phyloP scores from a whole-genome alignment of 2,797 vertebrate species.

The Notamacropus eugenii region DNA sequence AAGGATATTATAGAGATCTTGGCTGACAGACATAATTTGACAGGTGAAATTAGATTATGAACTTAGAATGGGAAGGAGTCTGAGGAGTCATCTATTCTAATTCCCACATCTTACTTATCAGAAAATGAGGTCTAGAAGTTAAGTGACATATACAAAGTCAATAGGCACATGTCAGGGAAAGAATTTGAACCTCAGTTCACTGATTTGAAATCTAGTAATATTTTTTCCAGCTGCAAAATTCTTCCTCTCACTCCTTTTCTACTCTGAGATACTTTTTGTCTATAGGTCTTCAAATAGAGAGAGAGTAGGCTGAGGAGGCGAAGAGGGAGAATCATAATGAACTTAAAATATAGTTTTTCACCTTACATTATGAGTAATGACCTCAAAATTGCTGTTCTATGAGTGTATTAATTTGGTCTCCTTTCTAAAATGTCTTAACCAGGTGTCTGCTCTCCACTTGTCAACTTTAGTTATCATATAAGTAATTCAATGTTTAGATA shows the following conservation, averaged over 20 bases:
- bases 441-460: not conserved
- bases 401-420: not conserved
- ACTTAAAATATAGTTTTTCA: not conserved
- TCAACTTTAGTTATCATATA: not conserved
- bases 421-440: not conserved
- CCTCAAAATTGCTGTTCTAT: not conserved
- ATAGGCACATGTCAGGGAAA: not conserved
- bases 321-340: not conserved
- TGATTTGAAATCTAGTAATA: not conserved
- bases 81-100: not conserved
- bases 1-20: not conserved
- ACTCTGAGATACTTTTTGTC: not conserved
- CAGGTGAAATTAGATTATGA: not conserved
- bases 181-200: not conserved
- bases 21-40: not conserved
- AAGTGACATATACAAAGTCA: not conserved
- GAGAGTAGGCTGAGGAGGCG: not conserved
- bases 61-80: not conserved
- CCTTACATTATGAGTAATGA: not conserved
- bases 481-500: not conserved
- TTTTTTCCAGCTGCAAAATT: not conserved
- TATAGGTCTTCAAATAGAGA: not conserved
- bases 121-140: not conserved
- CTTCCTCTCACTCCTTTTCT: not conserved
- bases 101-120: not conserved